Percentiles rank a stretch among this genome's conserved stretches.
Evolutionary conservation across 2,797 vertebrate species (phyloP).

Genomic region (Iguana delicatissima): DNA sequence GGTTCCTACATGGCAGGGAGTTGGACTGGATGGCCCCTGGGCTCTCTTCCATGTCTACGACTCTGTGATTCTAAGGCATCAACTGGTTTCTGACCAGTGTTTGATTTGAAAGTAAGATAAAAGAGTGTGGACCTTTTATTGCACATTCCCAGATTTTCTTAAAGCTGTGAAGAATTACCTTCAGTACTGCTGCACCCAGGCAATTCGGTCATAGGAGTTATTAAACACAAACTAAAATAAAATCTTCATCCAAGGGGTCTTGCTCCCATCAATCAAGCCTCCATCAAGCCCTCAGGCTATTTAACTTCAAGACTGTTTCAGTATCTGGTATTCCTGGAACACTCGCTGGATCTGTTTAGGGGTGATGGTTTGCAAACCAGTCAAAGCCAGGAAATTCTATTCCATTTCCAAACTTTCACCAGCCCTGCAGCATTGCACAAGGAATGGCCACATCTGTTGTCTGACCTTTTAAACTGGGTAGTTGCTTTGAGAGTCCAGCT

Average conservation of each 20-base stretch:
- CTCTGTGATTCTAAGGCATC: too few relatives aligned
- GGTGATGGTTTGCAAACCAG: slow-evolving; percentile 1
- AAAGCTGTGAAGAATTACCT: background rate
- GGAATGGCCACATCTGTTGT: slow-evolving; percentile 43
- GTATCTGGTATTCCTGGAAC: too few relatives aligned
- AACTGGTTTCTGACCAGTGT: too few relatives aligned
- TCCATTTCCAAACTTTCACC: slow-evolving; percentile 25
- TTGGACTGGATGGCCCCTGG: too few relatives aligned
- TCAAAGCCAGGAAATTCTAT: background rate
- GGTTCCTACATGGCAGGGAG: too few relatives aligned
- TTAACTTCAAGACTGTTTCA: background rate
- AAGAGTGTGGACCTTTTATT: too few relatives aligned
- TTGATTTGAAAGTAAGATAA: too few relatives aligned
- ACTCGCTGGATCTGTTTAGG: background rate
- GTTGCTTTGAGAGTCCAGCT: slow-evolving; percentile 11
- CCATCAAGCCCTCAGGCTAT: background rate
- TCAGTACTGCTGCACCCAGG: too few relatives aligned
- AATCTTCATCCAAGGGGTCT: background rate
- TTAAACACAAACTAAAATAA: too few relatives aligned
- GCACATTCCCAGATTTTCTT: background rate
- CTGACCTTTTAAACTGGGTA: slow-evolving; percentile 50
- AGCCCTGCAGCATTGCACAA: background rate
- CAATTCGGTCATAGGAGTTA: too few relatives aligned
- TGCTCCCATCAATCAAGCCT: background rate
- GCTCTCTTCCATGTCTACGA: too few relatives aligned